Evolutionary conservation across 2,113 vertebrate species (phyloP).

Genomic region (Dasyprocta punctata): DNA sequence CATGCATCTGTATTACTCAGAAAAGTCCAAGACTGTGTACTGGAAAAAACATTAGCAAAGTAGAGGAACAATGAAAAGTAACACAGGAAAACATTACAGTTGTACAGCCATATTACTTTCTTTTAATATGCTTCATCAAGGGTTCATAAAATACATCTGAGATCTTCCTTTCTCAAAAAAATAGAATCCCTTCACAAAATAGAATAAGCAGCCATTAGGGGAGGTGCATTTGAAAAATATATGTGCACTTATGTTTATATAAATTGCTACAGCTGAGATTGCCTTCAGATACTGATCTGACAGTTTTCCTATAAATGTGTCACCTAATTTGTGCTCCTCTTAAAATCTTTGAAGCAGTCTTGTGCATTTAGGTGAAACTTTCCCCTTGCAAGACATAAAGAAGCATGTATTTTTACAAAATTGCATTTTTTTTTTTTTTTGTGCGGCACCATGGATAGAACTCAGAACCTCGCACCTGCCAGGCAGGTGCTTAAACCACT

Average conservation of each 20-base stretch:
- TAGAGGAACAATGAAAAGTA: conserved; percentile 20
- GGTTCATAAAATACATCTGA: conserved; percentile 70
- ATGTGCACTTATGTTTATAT: not conserved
- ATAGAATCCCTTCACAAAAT: conserved; percentile 76
- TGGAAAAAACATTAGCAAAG: not conserved
- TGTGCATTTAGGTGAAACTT: conserved; percentile 27
- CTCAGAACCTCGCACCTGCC: too few species aligned
- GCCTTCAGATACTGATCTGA: conserved; percentile 21
- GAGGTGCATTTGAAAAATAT: conserved; percentile 65
- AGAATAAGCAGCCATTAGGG: conserved; percentile 67
- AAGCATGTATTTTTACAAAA: conserved; percentile 51
- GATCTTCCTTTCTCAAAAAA: conserved; percentile 69
- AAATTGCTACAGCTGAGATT: conserved; percentile 51
- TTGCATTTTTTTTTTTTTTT: too few species aligned
- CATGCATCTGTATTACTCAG: not conserved
- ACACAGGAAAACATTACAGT: not conserved
- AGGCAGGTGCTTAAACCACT: too few species aligned
- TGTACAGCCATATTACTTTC: not conserved
- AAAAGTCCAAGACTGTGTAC: not conserved
- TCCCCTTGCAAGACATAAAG: conserved; percentile 45
- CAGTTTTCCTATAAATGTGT: conserved; percentile 53
- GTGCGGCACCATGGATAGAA: too few species aligned
- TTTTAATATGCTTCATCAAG: conserved; percentile 59
- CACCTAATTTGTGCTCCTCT: conserved; percentile 49
- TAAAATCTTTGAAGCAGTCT: conserved; percentile 51